phyloP scores from a whole-genome alignment of 2,797 vertebrate genomes.

The Amniataba percoides region DNA sequence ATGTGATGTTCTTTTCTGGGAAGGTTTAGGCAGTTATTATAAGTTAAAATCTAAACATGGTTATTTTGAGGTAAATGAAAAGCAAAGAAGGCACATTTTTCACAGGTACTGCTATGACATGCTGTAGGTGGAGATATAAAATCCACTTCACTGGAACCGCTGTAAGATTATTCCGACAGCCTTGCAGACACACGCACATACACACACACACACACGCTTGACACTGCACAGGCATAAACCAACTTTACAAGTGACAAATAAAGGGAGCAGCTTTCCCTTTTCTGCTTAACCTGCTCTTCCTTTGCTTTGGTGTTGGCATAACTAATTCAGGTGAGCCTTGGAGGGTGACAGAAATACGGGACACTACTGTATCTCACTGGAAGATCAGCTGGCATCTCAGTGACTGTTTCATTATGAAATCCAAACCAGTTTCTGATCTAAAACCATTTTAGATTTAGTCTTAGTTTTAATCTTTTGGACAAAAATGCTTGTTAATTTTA shows the following conservation, averaged over 20 bases:
- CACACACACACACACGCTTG: not conserved
- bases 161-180: conserved; percentile 3
- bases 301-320: conserved; percentile 14
- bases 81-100: not conserved
- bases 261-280: not conserved
- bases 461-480: too few relatives aligned
- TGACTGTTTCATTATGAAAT: not conserved
- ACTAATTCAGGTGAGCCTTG: not conserved
- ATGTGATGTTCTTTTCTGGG: not conserved
- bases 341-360: not conserved
- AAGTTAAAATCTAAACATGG: not conserved
- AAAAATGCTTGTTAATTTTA: too few relatives aligned
- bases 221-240: not conserved
- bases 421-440: not conserved
- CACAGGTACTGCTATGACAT: conserved; percentile 5
- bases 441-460: too few relatives aligned
- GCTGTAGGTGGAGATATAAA: conserved; percentile 5
- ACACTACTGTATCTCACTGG: not conserved
- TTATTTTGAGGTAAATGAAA: conserved; percentile 12
- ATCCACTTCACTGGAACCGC: not conserved
- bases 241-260: conserved; percentile 1
- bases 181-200: not conserved
- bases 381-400: not conserved
- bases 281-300: not conserved
- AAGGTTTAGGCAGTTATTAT: too few relatives aligned